Conservation (phyloP, 1,140 invertebrate genomes). For the Drosophila mayri region DNA sequence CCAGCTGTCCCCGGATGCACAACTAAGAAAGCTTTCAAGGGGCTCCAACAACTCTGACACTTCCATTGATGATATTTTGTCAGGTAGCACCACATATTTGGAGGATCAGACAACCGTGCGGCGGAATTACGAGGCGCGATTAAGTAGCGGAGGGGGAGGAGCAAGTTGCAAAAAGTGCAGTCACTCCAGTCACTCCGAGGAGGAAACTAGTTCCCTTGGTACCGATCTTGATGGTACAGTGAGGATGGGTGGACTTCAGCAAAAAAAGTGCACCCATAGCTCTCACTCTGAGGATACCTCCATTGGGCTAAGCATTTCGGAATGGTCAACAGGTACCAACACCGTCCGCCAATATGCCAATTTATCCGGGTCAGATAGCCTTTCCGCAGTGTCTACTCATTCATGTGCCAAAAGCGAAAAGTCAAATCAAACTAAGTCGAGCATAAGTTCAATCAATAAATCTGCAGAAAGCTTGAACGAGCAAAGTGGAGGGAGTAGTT, state of each 20-base stretch:
- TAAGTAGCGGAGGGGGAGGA: conserved; percentile 81
- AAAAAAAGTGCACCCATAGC: conserved; percentile 90
- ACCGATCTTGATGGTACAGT: conserved; percentile 92
- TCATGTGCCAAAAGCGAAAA: conserved; percentile 88
- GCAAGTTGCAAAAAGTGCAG: conserved; percentile 87
- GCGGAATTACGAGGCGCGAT: conserved; percentile 74
- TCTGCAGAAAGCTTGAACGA: conserved; percentile 83
- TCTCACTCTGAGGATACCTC: conserved; percentile 94
- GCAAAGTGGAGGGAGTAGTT: conserved; percentile 78
- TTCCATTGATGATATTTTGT: conserved; percentile 87
- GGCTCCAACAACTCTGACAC: conserved; percentile 88
- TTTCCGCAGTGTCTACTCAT: conserved; percentile 87
- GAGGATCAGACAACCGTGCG: conserved; percentile 83
- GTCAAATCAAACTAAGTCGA: conserved; percentile 87
- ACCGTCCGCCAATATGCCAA: conserved; percentile 91
- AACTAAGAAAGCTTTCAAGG: conserved; percentile 86
- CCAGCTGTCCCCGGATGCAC: conserved; percentile 86
- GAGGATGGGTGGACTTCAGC: conserved; percentile 89
- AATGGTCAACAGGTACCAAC: conserved; percentile 93
- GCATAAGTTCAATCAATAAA: conserved; percentile 85
- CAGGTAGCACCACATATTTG: conserved; percentile 85
- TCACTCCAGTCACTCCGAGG: conserved; percentile 89
- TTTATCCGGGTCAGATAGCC: conserved; percentile 88
- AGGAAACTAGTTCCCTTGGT: conserved; percentile 88
- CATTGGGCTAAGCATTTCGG: conserved; percentile 92